Conservation (phyloP, 2,113 vertebrate species). For the Galeopterus variegatus region DNA sequence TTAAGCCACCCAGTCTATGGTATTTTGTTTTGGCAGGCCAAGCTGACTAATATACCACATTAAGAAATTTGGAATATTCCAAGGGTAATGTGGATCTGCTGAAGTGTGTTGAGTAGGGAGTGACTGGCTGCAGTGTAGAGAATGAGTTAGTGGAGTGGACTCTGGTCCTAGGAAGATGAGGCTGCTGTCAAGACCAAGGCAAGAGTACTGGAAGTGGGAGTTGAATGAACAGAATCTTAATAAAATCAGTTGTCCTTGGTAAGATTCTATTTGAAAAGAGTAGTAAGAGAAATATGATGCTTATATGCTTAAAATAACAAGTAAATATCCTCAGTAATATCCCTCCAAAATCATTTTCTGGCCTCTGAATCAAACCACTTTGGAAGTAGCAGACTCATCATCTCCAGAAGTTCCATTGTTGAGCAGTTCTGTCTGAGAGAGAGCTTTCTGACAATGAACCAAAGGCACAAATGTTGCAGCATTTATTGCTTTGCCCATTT, state of each 20-base stretch:
- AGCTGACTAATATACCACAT: background rate
- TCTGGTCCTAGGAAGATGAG: background rate
- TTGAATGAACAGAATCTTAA: background rate
- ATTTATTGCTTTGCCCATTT: background rate
- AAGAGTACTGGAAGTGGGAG: background rate
- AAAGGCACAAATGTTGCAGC: background rate
- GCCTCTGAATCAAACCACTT: background rate
- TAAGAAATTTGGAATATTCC: background rate
- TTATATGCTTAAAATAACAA: background rate
- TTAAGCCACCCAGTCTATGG: background rate
- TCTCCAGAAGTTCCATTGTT: background rate
- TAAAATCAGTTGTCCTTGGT: background rate
- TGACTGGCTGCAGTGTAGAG: background rate
- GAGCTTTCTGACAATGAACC: background rate
- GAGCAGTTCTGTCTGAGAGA: background rate
- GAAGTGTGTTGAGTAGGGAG: background rate
- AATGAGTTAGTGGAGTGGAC: background rate
- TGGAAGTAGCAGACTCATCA: background rate
- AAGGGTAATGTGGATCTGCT: background rate
- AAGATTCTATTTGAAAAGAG: slow-evolving; percentile 2
- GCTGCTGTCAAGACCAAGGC: background rate
- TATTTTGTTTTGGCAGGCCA: background rate
- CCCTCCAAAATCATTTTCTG: background rate
- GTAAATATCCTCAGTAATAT: background rate
- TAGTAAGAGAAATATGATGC: background rate